Percentiles rank a stretch among this genome's conserved stretches.
phyloP scores from a whole-genome alignment of 2,888 invertebrate genomes.

The Leptinotarsa tumamoca region DNA sequence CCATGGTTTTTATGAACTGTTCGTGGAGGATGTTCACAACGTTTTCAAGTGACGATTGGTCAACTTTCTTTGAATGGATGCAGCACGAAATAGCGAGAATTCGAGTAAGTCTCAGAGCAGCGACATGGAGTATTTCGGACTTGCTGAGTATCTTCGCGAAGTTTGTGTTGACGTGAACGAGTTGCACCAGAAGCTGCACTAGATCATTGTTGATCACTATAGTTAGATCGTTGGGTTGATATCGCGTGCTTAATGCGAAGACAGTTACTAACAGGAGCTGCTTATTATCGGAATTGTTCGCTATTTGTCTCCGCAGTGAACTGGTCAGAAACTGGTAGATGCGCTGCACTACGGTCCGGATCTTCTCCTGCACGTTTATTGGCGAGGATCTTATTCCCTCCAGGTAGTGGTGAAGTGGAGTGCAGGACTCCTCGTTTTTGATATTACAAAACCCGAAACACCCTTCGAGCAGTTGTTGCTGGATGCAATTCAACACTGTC shows the following conservation, averaged over 20 bases:
- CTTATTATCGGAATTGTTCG: slow-evolving; percentile 57
- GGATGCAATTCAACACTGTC: slow-evolving; percentile 64
- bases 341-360: slow-evolving; percentile 69
- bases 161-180: slow-evolving; percentile 54
- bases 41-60: slow-evolving; percentile 66
- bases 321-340: slow-evolving; percentile 68
- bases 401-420: slow-evolving; percentile 70
- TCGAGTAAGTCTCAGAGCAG: slow-evolving; percentile 70
- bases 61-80: slow-evolving; percentile 68
- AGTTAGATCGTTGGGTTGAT: slow-evolving; percentile 70
- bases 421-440: slow-evolving; percentile 61
- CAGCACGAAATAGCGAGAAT: slow-evolving; percentile 71
- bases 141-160: slow-evolving; percentile 50
- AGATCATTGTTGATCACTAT: slow-evolving; percentile 71
- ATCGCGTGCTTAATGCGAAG: slow-evolving; percentile 71
- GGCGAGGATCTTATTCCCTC: slow-evolving; percentile 71
- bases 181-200: slow-evolving; percentile 65
- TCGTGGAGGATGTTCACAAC: slow-evolving; percentile 69
- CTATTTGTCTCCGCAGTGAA: slow-evolving; percentile 63
- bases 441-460: slow-evolving; percentile 68
- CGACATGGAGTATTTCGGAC: slow-evolving; percentile 63
- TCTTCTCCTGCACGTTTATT: slow-evolving; percentile 67
- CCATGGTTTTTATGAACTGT: slow-evolving; percentile 63
- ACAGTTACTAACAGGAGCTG: slow-evolving; percentile 68
- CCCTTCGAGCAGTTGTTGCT: slow-evolving; percentile 70